These are phyloP conservation scores for Tragelaphus scriptus DNA, from an alignment of 2,113 vertebrate genomes.

Conservation along the genomic window DNA sequence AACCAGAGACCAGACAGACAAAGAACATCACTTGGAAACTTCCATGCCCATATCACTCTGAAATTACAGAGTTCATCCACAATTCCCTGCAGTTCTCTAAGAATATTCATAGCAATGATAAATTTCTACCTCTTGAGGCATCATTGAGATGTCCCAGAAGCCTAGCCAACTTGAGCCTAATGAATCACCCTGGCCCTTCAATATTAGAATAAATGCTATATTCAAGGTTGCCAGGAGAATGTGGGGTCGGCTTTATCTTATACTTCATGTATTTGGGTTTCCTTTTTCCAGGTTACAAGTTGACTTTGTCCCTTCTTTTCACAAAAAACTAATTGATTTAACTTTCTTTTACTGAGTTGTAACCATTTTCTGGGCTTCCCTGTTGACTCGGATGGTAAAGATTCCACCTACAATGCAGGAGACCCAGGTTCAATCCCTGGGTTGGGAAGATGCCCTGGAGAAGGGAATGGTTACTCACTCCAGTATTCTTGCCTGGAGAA, in stretches of 20 bases:
- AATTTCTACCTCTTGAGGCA: neutral
- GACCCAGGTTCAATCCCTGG: fast-evolving
- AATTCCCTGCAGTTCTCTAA: neutral
- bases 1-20: neutral
- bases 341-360: neutral
- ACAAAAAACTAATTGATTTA: neutral
- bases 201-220: neutral
- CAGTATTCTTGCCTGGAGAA: neutral
- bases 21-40: neutral
- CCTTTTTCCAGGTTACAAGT: neutral
- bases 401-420: neutral
- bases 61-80: neutral
- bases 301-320: neutral
- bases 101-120: neutral
- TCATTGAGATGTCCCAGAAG: neutral
- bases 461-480: neutral
- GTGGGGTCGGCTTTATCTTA: neutral
- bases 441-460: neutral
- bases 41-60: neutral
- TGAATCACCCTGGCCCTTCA: neutral
- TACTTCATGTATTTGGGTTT: neutral
- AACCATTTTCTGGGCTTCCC: neutral
- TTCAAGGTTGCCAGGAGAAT: neutral
- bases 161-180: neutral
- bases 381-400: neutral